phyloP scores from a whole-genome alignment of 2,797 vertebrate species.

The Hirundo rustica region DNA sequence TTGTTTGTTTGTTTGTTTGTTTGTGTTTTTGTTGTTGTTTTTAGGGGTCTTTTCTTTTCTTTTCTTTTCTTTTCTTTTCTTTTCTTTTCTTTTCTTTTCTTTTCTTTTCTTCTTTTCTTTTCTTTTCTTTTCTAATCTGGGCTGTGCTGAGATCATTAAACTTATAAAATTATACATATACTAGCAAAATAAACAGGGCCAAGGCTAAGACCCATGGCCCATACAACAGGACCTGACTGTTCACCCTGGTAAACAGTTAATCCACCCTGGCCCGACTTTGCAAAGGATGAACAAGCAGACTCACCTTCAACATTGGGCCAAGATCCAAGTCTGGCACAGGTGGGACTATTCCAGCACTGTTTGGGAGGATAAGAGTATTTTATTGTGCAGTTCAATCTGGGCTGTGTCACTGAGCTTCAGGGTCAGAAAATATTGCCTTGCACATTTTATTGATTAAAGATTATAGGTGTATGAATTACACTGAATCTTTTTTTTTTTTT shows the following conservation, averaged over 20 bases:
- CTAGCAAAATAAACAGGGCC: background rate
- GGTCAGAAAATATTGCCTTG: background rate
- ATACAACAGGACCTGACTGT: background rate
- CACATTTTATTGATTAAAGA: background rate
- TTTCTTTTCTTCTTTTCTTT: too few species aligned
- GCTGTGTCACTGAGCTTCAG: background rate
- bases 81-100: too few species aligned
- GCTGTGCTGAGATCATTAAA: background rate
- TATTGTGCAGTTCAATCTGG: background rate
- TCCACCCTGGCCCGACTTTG: background rate
- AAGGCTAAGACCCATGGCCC: background rate
- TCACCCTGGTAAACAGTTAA: background rate
- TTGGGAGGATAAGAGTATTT: background rate
- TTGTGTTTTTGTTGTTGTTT: too few species aligned
- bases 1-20: too few species aligned
- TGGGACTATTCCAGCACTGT: background rate
- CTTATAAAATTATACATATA: background rate
- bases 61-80: too few species aligned
- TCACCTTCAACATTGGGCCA: background rate
- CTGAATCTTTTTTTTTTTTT: background rate
- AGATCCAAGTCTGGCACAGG: background rate
- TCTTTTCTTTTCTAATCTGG: background rate
- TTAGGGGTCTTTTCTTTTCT: too few species aligned
- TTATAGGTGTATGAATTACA: background rate
- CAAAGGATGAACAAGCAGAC: background rate